These are phyloP conservation scores for Pomatorhinus ruficollis DNA, from an alignment of 2,113 vertebrate genomes.

Conservation along the genomic window DNA sequence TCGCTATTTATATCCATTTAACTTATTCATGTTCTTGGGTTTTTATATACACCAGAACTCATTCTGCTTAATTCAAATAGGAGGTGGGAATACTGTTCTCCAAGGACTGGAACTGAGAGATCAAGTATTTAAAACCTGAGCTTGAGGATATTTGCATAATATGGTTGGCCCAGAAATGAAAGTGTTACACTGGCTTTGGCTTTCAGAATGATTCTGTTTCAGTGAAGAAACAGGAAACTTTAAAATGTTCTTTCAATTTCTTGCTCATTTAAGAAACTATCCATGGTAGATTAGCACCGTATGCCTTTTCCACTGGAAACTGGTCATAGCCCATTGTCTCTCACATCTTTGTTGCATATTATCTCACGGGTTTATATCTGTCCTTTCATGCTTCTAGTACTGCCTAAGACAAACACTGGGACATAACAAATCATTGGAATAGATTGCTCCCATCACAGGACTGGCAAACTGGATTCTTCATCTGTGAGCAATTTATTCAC, in stretches of 20 bases:
- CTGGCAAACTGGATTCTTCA: conserved; percentile 68
- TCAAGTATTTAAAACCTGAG: neutral
- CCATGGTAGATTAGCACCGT: conserved; percentile 61
- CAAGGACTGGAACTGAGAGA: neutral
- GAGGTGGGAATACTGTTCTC: neutral
- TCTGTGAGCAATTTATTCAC: conserved; percentile 70
- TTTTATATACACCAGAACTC: neutral
- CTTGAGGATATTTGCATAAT: conserved; percentile 21
- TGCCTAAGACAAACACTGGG: conserved; percentile 60
- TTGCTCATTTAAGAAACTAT: conserved; percentile 67
- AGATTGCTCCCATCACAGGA: conserved; percentile 60
- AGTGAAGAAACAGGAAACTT: conserved; percentile 61
- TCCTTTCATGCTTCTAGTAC: conserved; percentile 58
- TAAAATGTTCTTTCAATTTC: conserved; percentile 64
- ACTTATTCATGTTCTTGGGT: neutral
- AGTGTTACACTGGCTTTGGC: neutral
- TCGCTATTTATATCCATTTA: neutral
- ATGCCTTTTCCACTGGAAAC: conserved; percentile 48
- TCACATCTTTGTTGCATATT: conserved; percentile 57
- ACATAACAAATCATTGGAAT: conserved; percentile 65
- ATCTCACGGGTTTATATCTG: conserved; percentile 43
- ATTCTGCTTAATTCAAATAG: neutral
- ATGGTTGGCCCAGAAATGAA: neutral
- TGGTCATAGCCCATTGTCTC: conserved; percentile 61
- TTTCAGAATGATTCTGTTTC: neutral